Conservation (phyloP, 2,113 vertebrate species). For the Stegastes partitus region DNA sequence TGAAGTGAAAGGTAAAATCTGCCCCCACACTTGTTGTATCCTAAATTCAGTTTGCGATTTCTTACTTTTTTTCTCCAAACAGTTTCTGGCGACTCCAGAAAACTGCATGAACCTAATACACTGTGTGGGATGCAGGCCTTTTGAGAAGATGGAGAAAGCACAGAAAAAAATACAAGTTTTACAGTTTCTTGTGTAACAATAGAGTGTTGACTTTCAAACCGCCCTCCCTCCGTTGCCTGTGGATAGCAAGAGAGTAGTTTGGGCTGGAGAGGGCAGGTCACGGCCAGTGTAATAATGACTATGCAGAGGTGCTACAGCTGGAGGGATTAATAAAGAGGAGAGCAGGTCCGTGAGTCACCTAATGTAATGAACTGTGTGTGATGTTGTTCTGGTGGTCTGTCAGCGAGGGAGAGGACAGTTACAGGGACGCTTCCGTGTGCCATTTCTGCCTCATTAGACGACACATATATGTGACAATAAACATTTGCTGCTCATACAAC, state of each 20-base stretch:
- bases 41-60: no score
- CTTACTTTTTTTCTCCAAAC: no score
- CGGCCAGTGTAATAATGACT: conserved; percentile 16
- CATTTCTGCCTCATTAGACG: conserved; percentile 1
- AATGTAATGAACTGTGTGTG: conserved; percentile 33
- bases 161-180: conserved; percentile 5
- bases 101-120: neutral
- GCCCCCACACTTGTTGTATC: no score
- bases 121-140: conserved; percentile 2
- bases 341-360: conserved; percentile 16
- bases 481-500: neutral
- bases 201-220: conserved; percentile 5
- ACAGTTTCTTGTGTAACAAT: neutral
- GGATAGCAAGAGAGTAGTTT: neutral
- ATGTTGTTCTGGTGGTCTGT: conserved; percentile 12
- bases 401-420: conserved; percentile 13
- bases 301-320: conserved; percentile 37
- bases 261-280: conserved; percentile 8
- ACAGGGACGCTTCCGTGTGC: neutral
- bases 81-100: neutral
- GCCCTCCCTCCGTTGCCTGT: neutral
- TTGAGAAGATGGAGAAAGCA: neutral
- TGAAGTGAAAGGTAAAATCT: no score
- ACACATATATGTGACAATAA: neutral
- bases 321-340: conserved; percentile 43